These are phyloP conservation scores for Schizaphis graminum DNA, from an alignment of 2,888 invertebrate genomes.

Conservation along the genomic window DNA sequence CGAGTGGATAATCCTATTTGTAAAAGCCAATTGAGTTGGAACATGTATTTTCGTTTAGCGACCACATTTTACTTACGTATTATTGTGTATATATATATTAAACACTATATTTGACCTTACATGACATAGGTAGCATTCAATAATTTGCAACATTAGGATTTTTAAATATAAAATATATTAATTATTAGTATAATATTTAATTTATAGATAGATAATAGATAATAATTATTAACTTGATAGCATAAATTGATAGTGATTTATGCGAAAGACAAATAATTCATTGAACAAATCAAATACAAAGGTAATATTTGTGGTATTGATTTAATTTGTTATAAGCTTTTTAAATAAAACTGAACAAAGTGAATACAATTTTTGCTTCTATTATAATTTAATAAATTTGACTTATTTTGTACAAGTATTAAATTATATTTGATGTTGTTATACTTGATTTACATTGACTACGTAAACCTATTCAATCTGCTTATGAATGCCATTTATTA, in stretches of 20 bases:
- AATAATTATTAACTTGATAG: neutral
- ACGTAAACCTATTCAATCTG: neutral
- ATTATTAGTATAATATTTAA: neutral
- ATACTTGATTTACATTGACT: neutral
- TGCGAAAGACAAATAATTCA: neutral
- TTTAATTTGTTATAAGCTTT: neutral
- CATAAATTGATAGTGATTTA: neutral
- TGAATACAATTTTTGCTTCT: neutral
- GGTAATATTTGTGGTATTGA: neutral
- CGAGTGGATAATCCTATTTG: slow-evolving; percentile 33
- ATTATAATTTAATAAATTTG: neutral
- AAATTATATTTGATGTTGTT: neutral
- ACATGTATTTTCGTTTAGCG: slow-evolving; percentile 21
- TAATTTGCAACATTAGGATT: neutral
- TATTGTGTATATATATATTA: neutral
- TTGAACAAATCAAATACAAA: neutral
- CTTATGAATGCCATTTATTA: neutral
- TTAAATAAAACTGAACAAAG: neutral
- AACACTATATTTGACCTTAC: neutral
- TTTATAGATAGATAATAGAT: neutral
- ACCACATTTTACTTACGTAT: neutral
- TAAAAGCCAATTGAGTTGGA: neutral
- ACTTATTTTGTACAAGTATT: neutral
- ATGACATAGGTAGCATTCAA: neutral
- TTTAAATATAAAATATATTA: neutral